Conservation (phyloP, 1,140 invertebrate species). For the Dendroctonus ponderosae region DNA sequence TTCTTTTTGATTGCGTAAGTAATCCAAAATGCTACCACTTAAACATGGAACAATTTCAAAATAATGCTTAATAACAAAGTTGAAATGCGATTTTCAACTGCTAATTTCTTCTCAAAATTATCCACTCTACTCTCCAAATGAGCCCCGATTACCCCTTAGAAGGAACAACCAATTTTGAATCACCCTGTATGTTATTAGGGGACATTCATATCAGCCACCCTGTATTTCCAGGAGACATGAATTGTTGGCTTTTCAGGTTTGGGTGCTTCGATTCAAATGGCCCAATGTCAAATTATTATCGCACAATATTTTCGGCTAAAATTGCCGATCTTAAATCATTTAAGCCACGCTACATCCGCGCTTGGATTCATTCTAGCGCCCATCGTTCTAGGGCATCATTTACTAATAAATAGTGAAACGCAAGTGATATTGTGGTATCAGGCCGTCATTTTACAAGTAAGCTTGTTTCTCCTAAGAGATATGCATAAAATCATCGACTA, state of each 20-base stretch:
- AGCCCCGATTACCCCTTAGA: too few species aligned
- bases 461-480: not conserved
- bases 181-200: too few species aligned
- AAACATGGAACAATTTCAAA: too few species aligned
- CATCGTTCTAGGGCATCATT: constrained; percentile 38
- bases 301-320: constrained; percentile 46
- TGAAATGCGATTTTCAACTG: too few species aligned
- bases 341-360: constrained; percentile 35
- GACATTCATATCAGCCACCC: too few species aligned
- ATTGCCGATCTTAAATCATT: constrained; percentile 38
- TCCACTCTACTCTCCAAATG: too few species aligned
- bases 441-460: constrained; percentile 42
- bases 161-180: too few species aligned
- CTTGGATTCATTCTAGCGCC: constrained; percentile 44
- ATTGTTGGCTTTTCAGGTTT: constrained; percentile 46
- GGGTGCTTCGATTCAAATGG: constrained; percentile 43
- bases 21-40: too few species aligned
- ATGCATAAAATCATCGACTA: not conserved
- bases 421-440: constrained; percentile 47
- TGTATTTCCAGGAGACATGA: too few species aligned
- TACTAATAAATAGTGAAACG: constrained; percentile 37
- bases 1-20: too few species aligned
- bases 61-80: too few species aligned
- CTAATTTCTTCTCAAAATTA: too few species aligned
- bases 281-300: constrained; percentile 46